These are phyloP conservation scores for Heptranchias perlo DNA, from an alignment of 2,113 vertebrate species.

Conservation along the genomic window DNA sequence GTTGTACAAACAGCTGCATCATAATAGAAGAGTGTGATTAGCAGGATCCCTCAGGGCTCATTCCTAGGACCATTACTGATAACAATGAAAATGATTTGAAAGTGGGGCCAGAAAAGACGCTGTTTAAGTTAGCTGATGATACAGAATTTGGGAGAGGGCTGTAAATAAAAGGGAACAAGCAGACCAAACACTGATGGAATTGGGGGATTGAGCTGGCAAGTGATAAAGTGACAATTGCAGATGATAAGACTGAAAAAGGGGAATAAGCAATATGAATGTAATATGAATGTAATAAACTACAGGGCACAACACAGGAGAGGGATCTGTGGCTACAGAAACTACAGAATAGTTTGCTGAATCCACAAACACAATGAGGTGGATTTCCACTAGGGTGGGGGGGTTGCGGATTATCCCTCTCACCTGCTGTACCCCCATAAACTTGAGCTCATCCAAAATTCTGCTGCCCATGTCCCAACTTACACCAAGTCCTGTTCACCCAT, in stretches of 20 bases:
- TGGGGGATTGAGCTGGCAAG: not conserved
- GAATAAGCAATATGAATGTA: not conserved
- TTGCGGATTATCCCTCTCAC: not conserved
- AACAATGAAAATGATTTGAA: not conserved
- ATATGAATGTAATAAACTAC: not conserved
- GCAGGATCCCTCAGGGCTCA: not conserved
- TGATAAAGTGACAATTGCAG: not conserved
- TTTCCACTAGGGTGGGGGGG: not conserved
- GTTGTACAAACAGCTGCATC: conserved; percentile 2
- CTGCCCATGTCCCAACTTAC: too few species aligned
- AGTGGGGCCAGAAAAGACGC: not conserved
- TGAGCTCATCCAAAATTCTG: too few species aligned
- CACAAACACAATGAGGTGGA: not conserved
- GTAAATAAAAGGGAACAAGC: not conserved
- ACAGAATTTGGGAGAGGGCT: not conserved
- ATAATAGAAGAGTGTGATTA: not conserved
- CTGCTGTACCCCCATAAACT: too few species aligned
- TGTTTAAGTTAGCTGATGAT: not conserved
- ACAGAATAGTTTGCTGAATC: too few species aligned
- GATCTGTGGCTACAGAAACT: not conserved
- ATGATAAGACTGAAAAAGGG: not conserved
- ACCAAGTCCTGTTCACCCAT: too few species aligned
- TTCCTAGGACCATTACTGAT: not conserved
- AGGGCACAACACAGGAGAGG: not conserved
- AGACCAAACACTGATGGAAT: not conserved